Evolutionary conservation across 2,888 invertebrate genomes (phyloP).

Genomic region (Argynnis bischoffii): DNA sequence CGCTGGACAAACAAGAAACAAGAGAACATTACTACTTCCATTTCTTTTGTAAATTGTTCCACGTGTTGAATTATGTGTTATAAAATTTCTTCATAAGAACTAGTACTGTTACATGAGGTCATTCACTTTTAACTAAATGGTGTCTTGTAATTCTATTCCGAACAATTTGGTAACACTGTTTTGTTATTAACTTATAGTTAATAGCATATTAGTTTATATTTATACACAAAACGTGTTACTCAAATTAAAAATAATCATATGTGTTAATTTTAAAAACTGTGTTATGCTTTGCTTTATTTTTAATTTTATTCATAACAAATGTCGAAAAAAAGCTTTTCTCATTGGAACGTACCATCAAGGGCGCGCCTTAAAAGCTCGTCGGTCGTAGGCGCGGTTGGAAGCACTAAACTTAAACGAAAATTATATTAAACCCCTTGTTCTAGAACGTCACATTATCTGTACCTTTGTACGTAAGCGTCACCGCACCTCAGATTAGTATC

Average conservation of each 20-base stretch:
- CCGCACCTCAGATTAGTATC: constrained; percentile 16
- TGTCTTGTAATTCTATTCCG: not conserved
- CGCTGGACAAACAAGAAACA: constrained; percentile 12
- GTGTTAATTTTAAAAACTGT: too few species aligned
- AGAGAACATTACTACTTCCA: constrained; percentile 1
- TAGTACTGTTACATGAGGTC: constrained; percentile 1
- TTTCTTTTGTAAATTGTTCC: constrained; percentile 11
- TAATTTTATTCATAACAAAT: not conserved
- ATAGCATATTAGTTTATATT: too few species aligned
- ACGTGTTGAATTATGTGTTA: constrained; percentile 6
- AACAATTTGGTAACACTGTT: too few species aligned
- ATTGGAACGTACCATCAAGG: not conserved
- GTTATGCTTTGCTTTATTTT: too few species aligned
- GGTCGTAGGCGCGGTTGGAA: not conserved
- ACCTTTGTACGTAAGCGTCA: not conserved
- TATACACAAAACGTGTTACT: too few species aligned
- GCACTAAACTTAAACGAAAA: constrained; percentile 15
- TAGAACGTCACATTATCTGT: constrained; percentile 6
- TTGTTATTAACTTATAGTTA: too few species aligned
- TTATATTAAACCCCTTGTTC: constrained; percentile 11
- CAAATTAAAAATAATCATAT: too few species aligned
- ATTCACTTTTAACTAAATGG: not conserved
- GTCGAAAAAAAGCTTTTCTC: not conserved
- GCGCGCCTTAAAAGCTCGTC: constrained; percentile 1
- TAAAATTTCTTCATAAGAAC: constrained; percentile 11